phyloP scores from a whole-genome alignment of 2,888 invertebrate species.

The Perizoma flavofasciatum region DNA sequence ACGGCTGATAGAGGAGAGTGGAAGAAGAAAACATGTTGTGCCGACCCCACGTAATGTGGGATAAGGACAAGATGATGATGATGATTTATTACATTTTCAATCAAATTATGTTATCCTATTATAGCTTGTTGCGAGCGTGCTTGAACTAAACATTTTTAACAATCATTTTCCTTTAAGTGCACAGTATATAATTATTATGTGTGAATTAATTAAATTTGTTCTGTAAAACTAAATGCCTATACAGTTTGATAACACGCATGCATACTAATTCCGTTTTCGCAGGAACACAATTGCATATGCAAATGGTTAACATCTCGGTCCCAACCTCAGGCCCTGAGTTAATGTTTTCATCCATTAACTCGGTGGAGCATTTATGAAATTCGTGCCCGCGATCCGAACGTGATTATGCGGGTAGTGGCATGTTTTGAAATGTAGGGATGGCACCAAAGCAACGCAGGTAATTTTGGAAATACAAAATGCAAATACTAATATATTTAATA shows the following conservation, averaged over 20 bases:
- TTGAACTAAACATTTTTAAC: no score
- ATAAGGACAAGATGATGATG: no score
- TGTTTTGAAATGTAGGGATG: conserved; percentile 68
- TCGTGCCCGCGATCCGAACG: conserved; percentile 77
- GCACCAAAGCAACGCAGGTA: background rate
- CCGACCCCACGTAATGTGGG: no score
- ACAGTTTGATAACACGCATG: conserved; percentile 1
- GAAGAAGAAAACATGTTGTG: no score
- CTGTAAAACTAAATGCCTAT: background rate
- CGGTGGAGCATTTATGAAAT: conserved; percentile 78
- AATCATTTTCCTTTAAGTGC: no score
- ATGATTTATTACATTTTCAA: no score
- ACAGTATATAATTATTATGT: no score
- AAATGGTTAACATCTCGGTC: conserved; percentile 50
- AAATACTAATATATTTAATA: no score
- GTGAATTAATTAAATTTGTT: no score
- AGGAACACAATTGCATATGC: conserved; percentile 58
- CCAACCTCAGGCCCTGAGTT: conserved; percentile 60
- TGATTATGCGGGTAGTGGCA: conserved; percentile 74
- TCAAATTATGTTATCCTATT: no score
- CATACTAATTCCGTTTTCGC: conserved; percentile 20
- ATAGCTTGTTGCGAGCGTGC: no score
- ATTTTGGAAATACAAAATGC: conserved; percentile 1
- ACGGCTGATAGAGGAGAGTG: no score
- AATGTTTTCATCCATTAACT: conserved; percentile 81